Evolutionary conservation across 2,797 vertebrate genomes (phyloP).

Genomic region (Crenichthys baileyi): DNA sequence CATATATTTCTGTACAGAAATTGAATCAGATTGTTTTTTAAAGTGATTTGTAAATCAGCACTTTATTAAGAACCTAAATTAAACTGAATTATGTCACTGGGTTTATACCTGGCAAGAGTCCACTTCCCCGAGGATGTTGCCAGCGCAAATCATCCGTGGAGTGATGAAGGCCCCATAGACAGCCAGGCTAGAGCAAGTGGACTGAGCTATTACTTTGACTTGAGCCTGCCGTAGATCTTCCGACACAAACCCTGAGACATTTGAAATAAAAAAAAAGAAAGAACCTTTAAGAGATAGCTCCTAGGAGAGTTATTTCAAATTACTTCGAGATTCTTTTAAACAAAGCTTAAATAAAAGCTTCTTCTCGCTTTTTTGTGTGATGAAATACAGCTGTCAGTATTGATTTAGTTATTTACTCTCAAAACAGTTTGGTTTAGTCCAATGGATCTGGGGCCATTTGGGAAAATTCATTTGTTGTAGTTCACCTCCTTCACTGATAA

Average conservation of each 20-base stretch:
- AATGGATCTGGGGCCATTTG: not conserved
- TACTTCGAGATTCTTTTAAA: not conserved
- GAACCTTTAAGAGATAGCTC: not conserved
- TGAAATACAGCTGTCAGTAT: not conserved
- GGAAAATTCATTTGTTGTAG: not conserved
- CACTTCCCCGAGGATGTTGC: constrained; percentile 76
- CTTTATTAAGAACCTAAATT: not conserved
- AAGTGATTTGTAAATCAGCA: not conserved
- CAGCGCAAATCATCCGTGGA: constrained; percentile 84
- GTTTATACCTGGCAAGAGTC: constrained; percentile 83
- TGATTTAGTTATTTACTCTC: not conserved
- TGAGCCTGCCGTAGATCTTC: constrained; percentile 76
- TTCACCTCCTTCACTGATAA: constrained; percentile 74
- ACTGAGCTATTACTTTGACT: constrained; percentile 76
- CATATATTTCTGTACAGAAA: not conserved
- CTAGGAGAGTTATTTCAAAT: not conserved
- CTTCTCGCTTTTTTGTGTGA: not conserved
- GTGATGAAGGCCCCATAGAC: constrained; percentile 76
- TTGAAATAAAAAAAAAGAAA: not conserved
- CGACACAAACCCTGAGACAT: constrained; percentile 65
- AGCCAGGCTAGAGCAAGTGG: constrained; percentile 62
- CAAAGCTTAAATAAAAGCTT: not conserved
- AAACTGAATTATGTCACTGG: not conserved
- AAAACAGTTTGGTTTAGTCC: not conserved
- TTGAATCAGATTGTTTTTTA: not conserved